Conservation (phyloP, 2,888 invertebrate species). For the Chymomyza caudatula region DNA sequence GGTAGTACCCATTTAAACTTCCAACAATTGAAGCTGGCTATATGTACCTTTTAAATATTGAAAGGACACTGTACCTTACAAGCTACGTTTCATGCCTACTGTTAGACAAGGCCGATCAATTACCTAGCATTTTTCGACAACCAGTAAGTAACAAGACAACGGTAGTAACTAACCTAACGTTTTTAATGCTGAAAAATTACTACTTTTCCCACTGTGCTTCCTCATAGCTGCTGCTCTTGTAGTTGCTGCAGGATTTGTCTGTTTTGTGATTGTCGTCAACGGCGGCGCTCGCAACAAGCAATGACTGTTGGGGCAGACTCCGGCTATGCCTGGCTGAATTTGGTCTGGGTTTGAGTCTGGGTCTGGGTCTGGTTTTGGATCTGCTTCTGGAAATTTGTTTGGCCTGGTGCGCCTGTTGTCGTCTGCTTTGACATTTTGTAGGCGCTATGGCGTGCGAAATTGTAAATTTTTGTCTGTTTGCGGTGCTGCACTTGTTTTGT, state of each 20-base stretch:
- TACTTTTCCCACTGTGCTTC: slow-evolving; percentile 20
- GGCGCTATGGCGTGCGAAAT: slow-evolving; percentile 70
- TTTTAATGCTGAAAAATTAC: not conserved
- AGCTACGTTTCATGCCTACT: no score
- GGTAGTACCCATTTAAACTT: no score
- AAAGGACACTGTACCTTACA: no score
- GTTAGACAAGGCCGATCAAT: no score
- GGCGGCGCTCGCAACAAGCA: not conserved
- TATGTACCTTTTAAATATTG: no score
- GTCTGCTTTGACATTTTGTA: slow-evolving; percentile 58
- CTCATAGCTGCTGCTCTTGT: slow-evolving; percentile 18
- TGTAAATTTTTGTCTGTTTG: slow-evolving; percentile 59
- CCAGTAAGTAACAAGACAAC: no score
- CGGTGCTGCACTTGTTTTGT: not conserved
- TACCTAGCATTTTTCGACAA: no score
- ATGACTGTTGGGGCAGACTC: not conserved
- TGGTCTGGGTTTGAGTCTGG: not conserved
- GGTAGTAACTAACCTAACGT: no score
- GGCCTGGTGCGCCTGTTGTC: not conserved
- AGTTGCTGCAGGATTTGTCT: slow-evolving; percentile 62
- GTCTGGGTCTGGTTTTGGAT: not conserved
- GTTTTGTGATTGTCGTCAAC: slow-evolving; percentile 57
- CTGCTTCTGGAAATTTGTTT: not conserved
- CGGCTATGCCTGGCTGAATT: not conserved
- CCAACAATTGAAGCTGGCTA: no score